Base-by-base conservation (phyloP, 1,140 invertebrate species). In the Drosophila sturtevanti region DNA sequence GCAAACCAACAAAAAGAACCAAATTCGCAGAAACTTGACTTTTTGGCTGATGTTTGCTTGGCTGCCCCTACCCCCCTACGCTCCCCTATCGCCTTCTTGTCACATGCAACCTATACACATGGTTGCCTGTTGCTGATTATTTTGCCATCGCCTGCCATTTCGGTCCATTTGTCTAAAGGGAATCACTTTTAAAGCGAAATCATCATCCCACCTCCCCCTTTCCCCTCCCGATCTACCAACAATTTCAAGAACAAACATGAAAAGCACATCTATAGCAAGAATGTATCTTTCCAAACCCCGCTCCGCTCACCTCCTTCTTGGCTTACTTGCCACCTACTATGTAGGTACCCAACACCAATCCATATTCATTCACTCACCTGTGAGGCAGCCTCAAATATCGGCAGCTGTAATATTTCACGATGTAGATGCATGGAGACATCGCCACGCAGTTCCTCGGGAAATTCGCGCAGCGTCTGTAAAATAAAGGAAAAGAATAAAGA, bases 371-470 rank as follows among this genome's bases (percentile, higher is more conserved):
- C 41, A 81, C 75, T 74, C 68, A 92, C 91, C 77, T 95, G 93
- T n/a, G 95, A 97, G 34, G 98, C 95, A 0, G 95, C 94, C 89
- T 98, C 97, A 92, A 99, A 99, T 93, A 99, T 98, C 6, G 98
- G 97, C 52, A 99, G 93, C 79, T 96, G 96, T 60, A 99, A 94
- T 85, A 99, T 98, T 93, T 99, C 98, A 68, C 97, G 94, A 92
- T 99, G 97, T 68, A 99, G 93, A 93, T 99, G 98, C 95, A 99
- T 96, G 12, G 97, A 98, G 22, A 99, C 97, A 89, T 99, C 98
- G 10, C 98, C 98, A 55, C 98, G 93, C 27, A 99, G 93, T 92
- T 99, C 98, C 91, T 99, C 98, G 0, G 98, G 98, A 93, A 99
- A 99, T 93, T 99, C 98, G 92, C 97, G 97, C 48, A 99, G 93